Evolutionary conservation across 2,888 invertebrate species (phyloP).

Genomic region (Clusia tigrina): DNA sequence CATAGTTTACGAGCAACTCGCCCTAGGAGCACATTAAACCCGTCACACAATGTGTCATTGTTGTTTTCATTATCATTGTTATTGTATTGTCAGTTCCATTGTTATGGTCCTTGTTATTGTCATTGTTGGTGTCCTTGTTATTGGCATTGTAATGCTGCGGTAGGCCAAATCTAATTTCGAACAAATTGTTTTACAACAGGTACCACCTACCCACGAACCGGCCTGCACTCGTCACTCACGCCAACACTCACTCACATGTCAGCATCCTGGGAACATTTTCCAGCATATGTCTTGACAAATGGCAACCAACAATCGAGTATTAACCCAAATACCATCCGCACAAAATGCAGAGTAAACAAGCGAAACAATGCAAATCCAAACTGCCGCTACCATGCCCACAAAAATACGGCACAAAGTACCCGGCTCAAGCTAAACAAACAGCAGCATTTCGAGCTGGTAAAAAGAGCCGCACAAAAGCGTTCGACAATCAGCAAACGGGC

Average conservation of each 20-base stretch:
- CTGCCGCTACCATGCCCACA: too few species aligned
- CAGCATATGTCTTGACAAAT: slow-evolving; percentile 10
- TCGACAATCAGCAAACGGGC: not conserved
- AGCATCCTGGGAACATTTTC: slow-evolving; percentile 7
- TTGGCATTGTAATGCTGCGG: slow-evolving; percentile 24
- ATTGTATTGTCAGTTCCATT: too few species aligned
- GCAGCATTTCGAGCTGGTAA: too few species aligned
- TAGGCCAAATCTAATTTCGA: slow-evolving; percentile 36
- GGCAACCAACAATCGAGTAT: not conserved
- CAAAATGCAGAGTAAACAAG: slow-evolving; percentile 16
- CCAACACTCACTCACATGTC: not conserved
- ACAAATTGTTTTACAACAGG: slow-evolving; percentile 41
- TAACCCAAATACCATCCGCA: slow-evolving; percentile 8
- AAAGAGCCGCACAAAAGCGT: too few species aligned
- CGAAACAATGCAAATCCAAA: slow-evolving; percentile 17
- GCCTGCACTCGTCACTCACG: not conserved
- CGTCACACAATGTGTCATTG: slow-evolving; percentile 20
- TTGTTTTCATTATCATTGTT: too few species aligned
- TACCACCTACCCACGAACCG: slow-evolving; percentile 31
- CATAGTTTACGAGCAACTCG: too few species aligned
- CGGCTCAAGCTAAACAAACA: too few species aligned
- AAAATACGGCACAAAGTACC: too few species aligned
- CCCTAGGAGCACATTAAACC: slow-evolving; percentile 10
- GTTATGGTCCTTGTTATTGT: too few species aligned
- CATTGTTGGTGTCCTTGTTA: too few species aligned